Evolutionary conservation across 2,113 vertebrate genomes (phyloP), one percentile per base, ranked within the genome.

Genomic region (Pteropus alecto): DNA sequence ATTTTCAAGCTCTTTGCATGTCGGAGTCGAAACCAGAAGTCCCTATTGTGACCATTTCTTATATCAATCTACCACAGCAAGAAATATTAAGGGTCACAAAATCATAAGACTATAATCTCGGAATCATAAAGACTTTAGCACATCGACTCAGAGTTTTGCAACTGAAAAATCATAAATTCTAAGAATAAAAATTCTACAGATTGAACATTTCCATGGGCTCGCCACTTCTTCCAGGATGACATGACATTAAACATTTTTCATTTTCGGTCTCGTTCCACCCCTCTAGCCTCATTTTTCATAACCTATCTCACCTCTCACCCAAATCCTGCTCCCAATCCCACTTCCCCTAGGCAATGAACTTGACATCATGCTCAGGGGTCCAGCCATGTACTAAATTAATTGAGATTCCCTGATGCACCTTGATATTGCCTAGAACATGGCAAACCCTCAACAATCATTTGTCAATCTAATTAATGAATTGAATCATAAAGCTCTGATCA

Each of bases 51-150:
- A 71, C 46, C 35, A 87, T 60, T 89, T 95, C 82, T 70, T 61
- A 63, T 70, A 46, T 83, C 56, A 73, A 30, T 92, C 84, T 83
- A 76, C 68, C 67, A 79, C 24, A 84, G 56, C 58, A 68, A 90
- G 81, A 93, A 95, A 70, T 74, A 94, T 58, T 38, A 95, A 93
- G 68, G 82, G 76, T 78, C 74, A 90, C 88, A 87, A 83, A 94
- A 82, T 51, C 91, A 68, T 33, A 87, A 58, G 63, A 77, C 48
- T 68, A 46, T 83, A 92, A 90, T 90, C 93, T 92, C 84, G 58
- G 74, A 95, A 82, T 97, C 79, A 82, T 92, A 90, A 96, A 93
- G 87, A 77, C 77, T 54, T 43, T 48, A 77, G 61, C 79, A 92
- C 43, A 2, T 30, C 71, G 90, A 65, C 24, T 92, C 67, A 94